These are phyloP conservation scores for Sinosuthora webbiana DNA, from an alignment of 2,113 vertebrate genomes.

Conservation along the genomic window DNA sequence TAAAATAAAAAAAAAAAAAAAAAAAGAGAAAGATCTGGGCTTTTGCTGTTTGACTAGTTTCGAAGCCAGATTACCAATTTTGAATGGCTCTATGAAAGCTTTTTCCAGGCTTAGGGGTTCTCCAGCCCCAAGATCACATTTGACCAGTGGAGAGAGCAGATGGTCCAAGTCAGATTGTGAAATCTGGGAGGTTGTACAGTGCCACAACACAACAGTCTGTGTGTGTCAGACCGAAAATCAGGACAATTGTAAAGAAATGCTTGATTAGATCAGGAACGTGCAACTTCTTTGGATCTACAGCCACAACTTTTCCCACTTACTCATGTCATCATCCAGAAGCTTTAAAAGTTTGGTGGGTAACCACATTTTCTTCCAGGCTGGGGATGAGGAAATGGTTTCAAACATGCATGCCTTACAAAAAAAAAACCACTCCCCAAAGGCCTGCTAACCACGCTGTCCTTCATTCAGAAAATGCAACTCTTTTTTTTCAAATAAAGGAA, in stretches of 20 bases:
- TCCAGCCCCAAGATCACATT: neutral
- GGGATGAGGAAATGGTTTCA: constrained; percentile 27
- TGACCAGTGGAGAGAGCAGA: neutral
- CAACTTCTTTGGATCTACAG: neutral
- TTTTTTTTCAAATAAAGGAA: constrained; percentile 27
- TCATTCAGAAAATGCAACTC: constrained; percentile 24
- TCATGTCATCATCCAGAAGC: neutral
- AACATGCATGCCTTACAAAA: constrained; percentile 17
- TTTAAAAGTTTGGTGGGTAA: neutral
- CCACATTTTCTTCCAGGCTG: neutral
- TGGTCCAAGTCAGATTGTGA: neutral
- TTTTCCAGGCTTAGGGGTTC: neutral
- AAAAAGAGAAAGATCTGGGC: neutral
- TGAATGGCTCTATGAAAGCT: neutral
- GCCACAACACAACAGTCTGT: neutral
- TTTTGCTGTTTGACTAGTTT: neutral
- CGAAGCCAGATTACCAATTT: neutral
- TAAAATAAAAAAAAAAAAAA: neutral
- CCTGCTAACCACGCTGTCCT: constrained; percentile 10
- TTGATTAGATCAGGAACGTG: neutral
- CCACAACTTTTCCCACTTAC: constrained; percentile 33
- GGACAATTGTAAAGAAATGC: neutral
- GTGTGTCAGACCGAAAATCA: neutral
- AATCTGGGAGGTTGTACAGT: neutral
- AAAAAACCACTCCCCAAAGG: neutral